Base-by-base conservation (phyloP, 2,888 invertebrate species). In the Nesidiocoris tenuis region DNA sequence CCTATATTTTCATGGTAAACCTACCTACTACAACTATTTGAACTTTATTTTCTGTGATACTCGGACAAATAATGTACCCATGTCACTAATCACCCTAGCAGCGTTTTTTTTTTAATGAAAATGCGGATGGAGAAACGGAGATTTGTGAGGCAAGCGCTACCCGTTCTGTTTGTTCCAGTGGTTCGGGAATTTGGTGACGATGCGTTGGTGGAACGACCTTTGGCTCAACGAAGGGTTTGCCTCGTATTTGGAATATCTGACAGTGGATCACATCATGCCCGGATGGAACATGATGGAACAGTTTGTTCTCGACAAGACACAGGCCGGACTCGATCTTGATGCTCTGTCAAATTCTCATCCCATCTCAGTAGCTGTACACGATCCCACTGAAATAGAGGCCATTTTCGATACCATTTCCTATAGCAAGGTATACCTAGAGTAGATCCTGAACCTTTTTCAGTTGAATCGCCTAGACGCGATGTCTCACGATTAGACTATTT, bases 171-270 rank as follows among this genome's bases (percentile, higher is more conserved):
- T 79, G 79, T 83, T 82, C 76, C 81, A 87, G 86, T 94, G 94
- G 94, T 93, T 94, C 83, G 94, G 94, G 61, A 96, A 96, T 80
- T 87, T 97, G 18, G 95, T 96, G 0, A 96, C 96, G 0, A 96
- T 96, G 85, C 91, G 93, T 81, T 95, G 95, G 95, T 95, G 95
- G 95, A 93, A 92, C 66, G 92, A 96, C 80, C 87, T 92, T 67
- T 96, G 96, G 96, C 85, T 96, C 78, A 92, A 95, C 83, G 95
- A 96, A 82, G 96, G 92, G 0, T 90, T 94, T 77, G 93, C 94
- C 0, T 91, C 90, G 67, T 93, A 91, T 81, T 87, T 95, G 79
- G 93, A 93, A 79, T 93, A 94, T 83, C 86, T 90, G 77, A 91
- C 89, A 0, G 88, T 90, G 1, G 86, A 88, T 80, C 85, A 85